Evolutionary conservation across 2,888 invertebrate genomes (phyloP).

Genomic region (Eurytoma californica): DNA sequence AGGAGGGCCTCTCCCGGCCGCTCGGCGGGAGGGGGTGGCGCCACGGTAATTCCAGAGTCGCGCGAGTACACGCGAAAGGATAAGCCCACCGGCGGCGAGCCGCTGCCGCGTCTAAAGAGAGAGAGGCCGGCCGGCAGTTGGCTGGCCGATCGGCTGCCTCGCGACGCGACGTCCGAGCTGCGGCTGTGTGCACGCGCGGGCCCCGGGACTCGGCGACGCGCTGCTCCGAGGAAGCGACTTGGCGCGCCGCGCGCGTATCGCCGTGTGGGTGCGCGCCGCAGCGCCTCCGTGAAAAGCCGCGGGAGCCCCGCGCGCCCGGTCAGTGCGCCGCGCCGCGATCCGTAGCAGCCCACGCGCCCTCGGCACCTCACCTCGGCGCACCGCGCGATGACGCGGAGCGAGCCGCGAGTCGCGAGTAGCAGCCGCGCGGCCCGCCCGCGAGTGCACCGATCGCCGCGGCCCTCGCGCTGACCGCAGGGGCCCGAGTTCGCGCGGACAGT

Average conservation of each 20-base stretch:
- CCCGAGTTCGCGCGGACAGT: background rate
- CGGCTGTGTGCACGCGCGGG: background rate
- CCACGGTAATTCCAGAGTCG: conserved; percentile 73
- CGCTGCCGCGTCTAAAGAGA: conserved; percentile 60
- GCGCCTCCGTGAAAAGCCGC: conserved; percentile 49
- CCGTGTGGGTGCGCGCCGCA: background rate
- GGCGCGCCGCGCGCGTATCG: background rate
- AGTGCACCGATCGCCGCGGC: background rate
- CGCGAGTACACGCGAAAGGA: conserved; percentile 65
- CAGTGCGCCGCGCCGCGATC: conserved; percentile 50
- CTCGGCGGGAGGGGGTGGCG: conserved; percentile 68
- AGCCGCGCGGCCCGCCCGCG: background rate
- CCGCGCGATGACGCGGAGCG: background rate
- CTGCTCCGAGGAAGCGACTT: background rate
- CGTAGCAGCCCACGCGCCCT: conserved; percentile 54
- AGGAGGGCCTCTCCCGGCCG: conserved; percentile 59
- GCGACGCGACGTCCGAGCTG: background rate
- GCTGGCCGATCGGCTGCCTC: conserved; percentile 51
- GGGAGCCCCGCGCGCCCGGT: conserved; percentile 47
- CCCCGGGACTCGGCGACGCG: background rate
- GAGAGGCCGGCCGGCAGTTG: conserved; percentile 41
- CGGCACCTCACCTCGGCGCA: conserved; percentile 2
- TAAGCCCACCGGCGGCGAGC: conserved; percentile 63
- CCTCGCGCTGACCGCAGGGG: background rate
- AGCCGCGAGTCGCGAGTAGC: no score